Conservation (phyloP, 2,113 vertebrate species). For the Hippocampus comes region DNA sequence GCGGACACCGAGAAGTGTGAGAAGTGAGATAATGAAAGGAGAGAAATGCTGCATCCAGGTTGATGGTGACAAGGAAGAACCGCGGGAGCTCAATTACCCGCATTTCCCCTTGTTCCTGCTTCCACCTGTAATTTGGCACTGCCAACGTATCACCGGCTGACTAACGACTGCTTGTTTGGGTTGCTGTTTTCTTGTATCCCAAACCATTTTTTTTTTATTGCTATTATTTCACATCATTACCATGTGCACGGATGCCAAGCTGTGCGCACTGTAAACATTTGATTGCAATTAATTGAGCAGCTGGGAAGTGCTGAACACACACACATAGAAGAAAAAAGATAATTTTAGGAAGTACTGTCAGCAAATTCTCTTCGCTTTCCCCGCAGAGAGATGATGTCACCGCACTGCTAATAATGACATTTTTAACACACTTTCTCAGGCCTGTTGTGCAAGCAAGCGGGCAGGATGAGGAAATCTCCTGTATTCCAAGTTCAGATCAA, state of each 20-base stretch:
- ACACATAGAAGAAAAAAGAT: slow-evolving; percentile 22
- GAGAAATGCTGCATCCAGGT: slow-evolving; percentile 23
- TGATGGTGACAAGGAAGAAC: slow-evolving; percentile 30
- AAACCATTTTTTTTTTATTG: slow-evolving; percentile 27
- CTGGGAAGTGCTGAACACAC: slow-evolving; percentile 32
- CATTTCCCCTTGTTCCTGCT: slow-evolving; percentile 47
- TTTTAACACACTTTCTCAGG: slow-evolving; percentile 39
- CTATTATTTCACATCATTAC: slow-evolving; percentile 43
- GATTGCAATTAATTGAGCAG: slow-evolving; percentile 61
- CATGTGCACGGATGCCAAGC: slow-evolving; percentile 35
- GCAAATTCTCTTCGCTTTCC: slow-evolving; percentile 29
- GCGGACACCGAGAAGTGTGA: background rate
- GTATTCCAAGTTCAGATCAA: slow-evolving; percentile 50
- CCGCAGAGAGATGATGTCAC: slow-evolving; percentile 52
- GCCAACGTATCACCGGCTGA: slow-evolving; percentile 36
- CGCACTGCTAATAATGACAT: slow-evolving; percentile 53
- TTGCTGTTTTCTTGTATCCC: slow-evolving; percentile 31
- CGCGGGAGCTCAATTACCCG: slow-evolving; percentile 57
- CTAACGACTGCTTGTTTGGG: slow-evolving; percentile 60
- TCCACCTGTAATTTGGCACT: slow-evolving; percentile 52
- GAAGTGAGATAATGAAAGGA: background rate
- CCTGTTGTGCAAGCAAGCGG: background rate
- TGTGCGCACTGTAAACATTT: slow-evolving; percentile 61
- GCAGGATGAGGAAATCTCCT: background rate
- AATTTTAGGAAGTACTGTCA: slow-evolving; percentile 37